Percentiles rank a stretch among this genome's conserved stretches.
Evolutionary conservation across 2,797 vertebrate species (phyloP).

Genomic region (Falco rusticolus): DNA sequence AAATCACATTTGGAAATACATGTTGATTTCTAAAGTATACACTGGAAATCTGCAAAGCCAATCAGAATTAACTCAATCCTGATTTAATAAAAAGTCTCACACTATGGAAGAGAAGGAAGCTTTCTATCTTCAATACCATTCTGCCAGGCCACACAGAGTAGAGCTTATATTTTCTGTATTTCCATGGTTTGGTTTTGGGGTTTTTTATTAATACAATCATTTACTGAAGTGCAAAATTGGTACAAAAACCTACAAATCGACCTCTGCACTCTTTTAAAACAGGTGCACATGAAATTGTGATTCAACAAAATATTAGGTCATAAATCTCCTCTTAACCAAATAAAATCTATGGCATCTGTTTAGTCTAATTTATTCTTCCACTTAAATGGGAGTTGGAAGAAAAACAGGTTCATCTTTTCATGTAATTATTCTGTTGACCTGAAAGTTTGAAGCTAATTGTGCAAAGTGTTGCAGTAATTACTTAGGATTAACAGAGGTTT

Average conservation of each 20-base stretch:
- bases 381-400: not conserved
- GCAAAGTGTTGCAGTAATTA: slow-evolving; percentile 17
- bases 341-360: not conserved
- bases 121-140: not conserved
- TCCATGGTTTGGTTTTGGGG: not conserved
- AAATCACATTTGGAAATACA: not conserved
- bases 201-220: not conserved
- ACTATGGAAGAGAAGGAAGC: not conserved
- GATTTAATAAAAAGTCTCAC: not conserved
- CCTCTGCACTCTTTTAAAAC: not conserved
- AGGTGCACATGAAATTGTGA: not conserved
- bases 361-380: slow-evolving; percentile 16
- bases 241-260: not conserved
- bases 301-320: not conserved
- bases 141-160: not conserved
- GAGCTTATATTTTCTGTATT: not conserved
- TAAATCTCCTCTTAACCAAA: slow-evolving; percentile 22
- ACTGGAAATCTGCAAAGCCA: not conserved
- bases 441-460: slow-evolving; percentile 32
- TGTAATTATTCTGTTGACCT: slow-evolving; percentile 28
- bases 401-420: slow-evolving; percentile 1
- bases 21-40: not conserved
- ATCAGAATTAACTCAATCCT: not conserved
- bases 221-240: not conserved
- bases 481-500: not conserved